Evolutionary conservation across 2,888 invertebrate species (phyloP).

Genomic region (Sabatieria punctata): DNA sequence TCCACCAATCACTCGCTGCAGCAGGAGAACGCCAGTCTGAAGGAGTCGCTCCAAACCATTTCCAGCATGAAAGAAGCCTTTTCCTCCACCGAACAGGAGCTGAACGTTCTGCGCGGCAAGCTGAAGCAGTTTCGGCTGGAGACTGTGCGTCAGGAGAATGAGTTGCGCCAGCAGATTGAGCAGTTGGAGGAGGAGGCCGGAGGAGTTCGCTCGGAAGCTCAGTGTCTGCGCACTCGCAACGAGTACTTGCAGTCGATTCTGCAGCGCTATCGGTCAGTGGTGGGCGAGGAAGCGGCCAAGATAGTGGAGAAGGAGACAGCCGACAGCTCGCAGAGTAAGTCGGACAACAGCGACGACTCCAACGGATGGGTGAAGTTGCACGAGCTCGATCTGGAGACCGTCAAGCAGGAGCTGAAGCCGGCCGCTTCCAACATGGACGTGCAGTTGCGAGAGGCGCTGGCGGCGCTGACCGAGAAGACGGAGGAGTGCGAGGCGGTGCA

Average conservation of each 20-base stretch:
- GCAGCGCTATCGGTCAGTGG: not conserved
- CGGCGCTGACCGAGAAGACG: conserved; percentile 16
- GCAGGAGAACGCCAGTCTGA: conserved; percentile 10
- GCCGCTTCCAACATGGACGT: not conserved
- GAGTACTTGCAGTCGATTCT: too few relatives aligned
- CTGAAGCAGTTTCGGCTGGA: not conserved
- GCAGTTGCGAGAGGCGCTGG: conserved; percentile 13
- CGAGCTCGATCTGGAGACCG: not conserved
- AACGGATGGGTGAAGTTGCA: not conserved
- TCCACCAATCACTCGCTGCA: conserved; percentile 15
- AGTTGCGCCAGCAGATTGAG: not conserved
- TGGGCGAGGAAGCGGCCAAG: conserved; percentile 6
- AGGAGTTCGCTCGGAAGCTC: too few relatives aligned
- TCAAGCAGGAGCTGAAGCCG: too few relatives aligned
- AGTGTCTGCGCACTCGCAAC: too few relatives aligned
- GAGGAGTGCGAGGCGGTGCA: conserved; percentile 14
- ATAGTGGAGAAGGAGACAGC: conserved; percentile 5
- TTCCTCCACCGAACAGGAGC: not conserved
- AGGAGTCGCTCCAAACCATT: not conserved
- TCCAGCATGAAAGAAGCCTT: not conserved
- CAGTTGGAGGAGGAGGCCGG: not conserved
- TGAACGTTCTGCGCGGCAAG: not conserved
- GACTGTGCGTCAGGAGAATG: not conserved
- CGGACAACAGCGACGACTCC: not conserved
- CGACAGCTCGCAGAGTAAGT: not conserved